A percentile compares a stretch with the other conserved stretches of the same genome.
Evolutionary conservation across 2,113 vertebrate species (phyloP).

Genomic region (Sialia sialis): DNA sequence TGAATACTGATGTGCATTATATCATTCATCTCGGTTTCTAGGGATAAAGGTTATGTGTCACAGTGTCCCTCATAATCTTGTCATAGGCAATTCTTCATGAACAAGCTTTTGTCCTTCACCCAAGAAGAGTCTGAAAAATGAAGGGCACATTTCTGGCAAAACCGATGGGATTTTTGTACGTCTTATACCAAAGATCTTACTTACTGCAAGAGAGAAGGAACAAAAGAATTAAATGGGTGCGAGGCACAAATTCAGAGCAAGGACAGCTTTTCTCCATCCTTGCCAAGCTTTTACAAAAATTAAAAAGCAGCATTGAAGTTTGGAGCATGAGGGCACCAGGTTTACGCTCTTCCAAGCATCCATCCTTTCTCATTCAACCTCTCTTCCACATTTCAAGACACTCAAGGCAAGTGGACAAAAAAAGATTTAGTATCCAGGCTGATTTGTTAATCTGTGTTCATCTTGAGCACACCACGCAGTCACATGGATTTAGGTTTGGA

Average conservation of each 20-base stretch:
- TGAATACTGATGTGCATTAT: not conserved
- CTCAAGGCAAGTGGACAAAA: not conserved
- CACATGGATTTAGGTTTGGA: slow-evolving; percentile 11
- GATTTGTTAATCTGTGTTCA: slow-evolving; percentile 1
- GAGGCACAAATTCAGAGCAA: not conserved
- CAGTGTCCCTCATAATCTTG: slow-evolving; percentile 1
- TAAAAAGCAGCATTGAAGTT: not conserved
- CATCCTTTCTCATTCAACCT: not conserved
- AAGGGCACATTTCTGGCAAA: not conserved
- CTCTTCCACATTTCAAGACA: not conserved
- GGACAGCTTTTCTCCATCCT: not conserved
- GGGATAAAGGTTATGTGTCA: not conserved
- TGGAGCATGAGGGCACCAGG: not conserved
- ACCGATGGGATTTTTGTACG: not conserved
- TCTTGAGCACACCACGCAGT: not conserved
- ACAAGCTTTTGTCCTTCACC: not conserved
- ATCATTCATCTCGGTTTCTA: not conserved
- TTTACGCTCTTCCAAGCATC: not conserved
- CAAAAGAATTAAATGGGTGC: not conserved
- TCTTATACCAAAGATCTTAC: not conserved
- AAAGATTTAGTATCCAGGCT: not conserved
- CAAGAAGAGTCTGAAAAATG: not conserved
- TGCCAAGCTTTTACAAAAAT: not conserved
- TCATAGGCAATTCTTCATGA: not conserved
- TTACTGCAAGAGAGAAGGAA: not conserved